Evolutionary conservation across 2,797 vertebrate genomes (phyloP), one percentile per base, ranked within the genome.

Genomic region (Diplodus sargus): DNA sequence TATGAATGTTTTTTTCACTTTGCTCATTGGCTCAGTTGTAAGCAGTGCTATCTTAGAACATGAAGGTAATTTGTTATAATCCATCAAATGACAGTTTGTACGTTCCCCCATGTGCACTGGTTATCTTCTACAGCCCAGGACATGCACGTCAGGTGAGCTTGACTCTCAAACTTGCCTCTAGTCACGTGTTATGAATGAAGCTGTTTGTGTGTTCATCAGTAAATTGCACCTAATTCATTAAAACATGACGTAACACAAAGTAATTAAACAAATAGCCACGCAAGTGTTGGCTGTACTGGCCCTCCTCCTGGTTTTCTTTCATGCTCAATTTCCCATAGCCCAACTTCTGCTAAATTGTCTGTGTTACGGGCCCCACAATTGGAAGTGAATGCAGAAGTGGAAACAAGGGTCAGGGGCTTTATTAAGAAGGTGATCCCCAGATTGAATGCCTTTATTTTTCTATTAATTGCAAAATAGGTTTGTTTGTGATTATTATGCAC

Each of bases 11-110:
- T 25, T n/a, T 34, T 25, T 23, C 5, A 4, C 18, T 20, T 10
- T 67, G 42, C 25, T 28, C 4, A 25, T 61, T 58, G 67, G 22
- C 49, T 71, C 25, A n/a, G 54, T 15, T 25, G 20, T 72, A 22
- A 67, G 25, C 47, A 45, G 22, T 0, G 0, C 66, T 51, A 48
- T 60, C 8, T 12, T 15, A 15, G 48, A 61, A 42, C 43, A 30
- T 43, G 22, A 61, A 51, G 30, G 53, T 49, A 22, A n/a, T 22
- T 12, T 1, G 42, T 51, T 70, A 16, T 48, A 8, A 39, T 61
- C 12, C 2, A 56, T 23, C 16, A 34, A 34, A 20, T 28, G 7
- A 15, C 17, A 10, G 11, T 70, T 23, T 39, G 14, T 17, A n/a
- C 30, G 67, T 48, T 48, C 7, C 39, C 17, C 4, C 2, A n/a